phyloP scores from a whole-genome alignment of 1,140 invertebrate genomes.

The Dufourea novaeangliae region DNA sequence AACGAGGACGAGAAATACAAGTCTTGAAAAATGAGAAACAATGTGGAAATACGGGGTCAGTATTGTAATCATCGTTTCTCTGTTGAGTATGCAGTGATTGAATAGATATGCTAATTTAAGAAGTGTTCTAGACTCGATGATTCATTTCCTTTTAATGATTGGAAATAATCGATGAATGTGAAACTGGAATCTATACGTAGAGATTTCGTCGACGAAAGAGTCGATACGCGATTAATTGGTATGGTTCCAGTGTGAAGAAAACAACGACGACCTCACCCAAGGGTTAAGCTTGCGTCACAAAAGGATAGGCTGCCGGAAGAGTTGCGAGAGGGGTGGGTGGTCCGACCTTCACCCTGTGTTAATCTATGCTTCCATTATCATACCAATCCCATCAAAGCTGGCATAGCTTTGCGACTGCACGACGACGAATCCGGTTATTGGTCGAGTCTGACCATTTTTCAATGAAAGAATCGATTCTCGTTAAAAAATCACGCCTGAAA shows the following conservation, averaged over 20 bases:
- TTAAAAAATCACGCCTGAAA: no score
- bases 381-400: conserved; percentile 57
- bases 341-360: conserved; percentile 76
- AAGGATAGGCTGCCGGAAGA: conserved; percentile 68
- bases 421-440: conserved; percentile 30
- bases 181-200: not conserved
- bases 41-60: no score
- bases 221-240: no score
- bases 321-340: conserved; percentile 61
- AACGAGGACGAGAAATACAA: no score
- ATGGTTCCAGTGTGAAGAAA: conserved; percentile 39
- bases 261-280: conserved; percentile 68
- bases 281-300: conserved; percentile 68
- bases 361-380: conserved; percentile 75
- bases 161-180: not conserved
- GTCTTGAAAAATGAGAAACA: no score
- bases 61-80: no score
- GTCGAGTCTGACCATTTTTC: conserved; percentile 17
- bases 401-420: conserved; percentile 38
- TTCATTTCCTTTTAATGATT: no score
- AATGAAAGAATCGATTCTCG: no score
- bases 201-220: no score
- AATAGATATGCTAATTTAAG: no score
- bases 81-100: no score
- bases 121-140: no score